phyloP scores from a whole-genome alignment of 2,113 vertebrate genomes.

The Oryzias javanicus region DNA sequence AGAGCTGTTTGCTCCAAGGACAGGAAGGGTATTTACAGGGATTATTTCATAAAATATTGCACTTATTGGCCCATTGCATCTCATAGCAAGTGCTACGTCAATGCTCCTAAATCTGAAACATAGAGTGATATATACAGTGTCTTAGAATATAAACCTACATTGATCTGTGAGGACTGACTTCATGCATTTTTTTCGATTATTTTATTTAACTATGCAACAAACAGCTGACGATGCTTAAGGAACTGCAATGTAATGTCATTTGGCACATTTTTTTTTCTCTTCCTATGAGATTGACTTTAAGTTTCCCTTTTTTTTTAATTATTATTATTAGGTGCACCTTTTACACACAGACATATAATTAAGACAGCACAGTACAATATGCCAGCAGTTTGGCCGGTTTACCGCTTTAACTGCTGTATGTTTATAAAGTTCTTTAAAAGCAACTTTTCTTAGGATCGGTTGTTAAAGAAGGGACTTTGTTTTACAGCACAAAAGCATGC shows the following conservation, averaged over 20 bases:
- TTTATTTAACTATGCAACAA: conserved; percentile 59
- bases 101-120: conserved; percentile 78
- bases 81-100: conserved; percentile 81
- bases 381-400: conserved; percentile 7
- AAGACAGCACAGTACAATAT: conserved; percentile 20
- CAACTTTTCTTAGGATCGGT: conserved; percentile 4
- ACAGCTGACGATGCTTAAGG: conserved; percentile 39
- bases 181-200: conserved; percentile 82
- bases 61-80: conserved; percentile 97
- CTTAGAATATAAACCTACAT: conserved; percentile 77
- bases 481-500: conserved; percentile 49
- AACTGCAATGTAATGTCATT: conserved; percentile 30
- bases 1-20: conserved; percentile 67
- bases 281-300: conserved; percentile 19
- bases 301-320: conserved; percentile 18
- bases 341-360: conserved; percentile 21
- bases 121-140: conserved; percentile 73
- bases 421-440: conserved; percentile 12
- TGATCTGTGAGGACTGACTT: conserved; percentile 80
- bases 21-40: conserved; percentile 87
- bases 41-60: conserved; percentile 97
- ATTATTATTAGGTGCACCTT: conserved; percentile 11
- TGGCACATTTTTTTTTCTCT: conserved; percentile 57
- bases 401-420: conserved; percentile 10
- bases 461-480: conserved; percentile 9